These are phyloP conservation scores for Lacanobia oleracea DNA, from an alignment of 2,888 invertebrate genomes.

Conservation along the genomic window DNA sequence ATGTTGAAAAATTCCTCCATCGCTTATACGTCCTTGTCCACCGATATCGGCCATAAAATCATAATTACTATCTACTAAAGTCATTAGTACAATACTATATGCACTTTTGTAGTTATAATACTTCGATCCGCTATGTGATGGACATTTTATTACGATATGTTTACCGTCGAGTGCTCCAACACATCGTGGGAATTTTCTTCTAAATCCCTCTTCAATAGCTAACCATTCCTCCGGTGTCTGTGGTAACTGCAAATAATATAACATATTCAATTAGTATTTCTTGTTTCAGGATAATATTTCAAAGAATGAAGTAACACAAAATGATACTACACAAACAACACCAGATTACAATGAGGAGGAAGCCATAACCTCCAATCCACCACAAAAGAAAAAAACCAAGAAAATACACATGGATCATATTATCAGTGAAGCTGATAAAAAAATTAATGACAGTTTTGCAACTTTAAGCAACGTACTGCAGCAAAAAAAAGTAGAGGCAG, in stretches of 20 bases:
- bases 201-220: neutral
- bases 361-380: too few species aligned
- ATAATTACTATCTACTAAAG: neutral
- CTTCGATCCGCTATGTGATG: neutral
- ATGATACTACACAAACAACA: too few species aligned
- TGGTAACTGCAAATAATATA: neutral
- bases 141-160: neutral
- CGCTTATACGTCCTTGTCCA: too few species aligned
- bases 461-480: slow-evolving; percentile 1
- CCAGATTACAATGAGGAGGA: too few species aligned
- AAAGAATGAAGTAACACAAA: too few species aligned
- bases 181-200: neutral
- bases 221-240: neutral
- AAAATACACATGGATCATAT: neutral
- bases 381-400: neutral
- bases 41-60: neutral
- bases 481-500: neutral
- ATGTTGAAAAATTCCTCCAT: too few species aligned
- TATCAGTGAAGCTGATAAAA: neutral
- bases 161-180: neutral
- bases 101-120: neutral
- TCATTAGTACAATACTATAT: neutral
- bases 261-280: too few species aligned
- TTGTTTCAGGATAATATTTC: too few species aligned
- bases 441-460: neutral